Evolutionary conservation across 2,113 vertebrate genomes (phyloP).

Genomic region (Neolamprologus hecqui): DNA sequence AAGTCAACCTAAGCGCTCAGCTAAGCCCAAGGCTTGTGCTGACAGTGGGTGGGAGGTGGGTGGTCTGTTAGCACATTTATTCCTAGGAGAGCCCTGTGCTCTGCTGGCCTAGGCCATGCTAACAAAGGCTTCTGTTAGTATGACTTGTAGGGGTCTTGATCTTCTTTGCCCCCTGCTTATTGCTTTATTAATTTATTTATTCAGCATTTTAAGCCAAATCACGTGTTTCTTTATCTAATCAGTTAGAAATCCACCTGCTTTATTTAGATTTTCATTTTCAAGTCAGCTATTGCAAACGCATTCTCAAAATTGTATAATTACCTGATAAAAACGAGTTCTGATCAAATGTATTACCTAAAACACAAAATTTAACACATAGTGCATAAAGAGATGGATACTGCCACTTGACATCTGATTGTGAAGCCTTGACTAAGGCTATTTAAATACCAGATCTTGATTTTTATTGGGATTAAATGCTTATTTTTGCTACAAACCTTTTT

Average conservation of each 20-base stretch:
- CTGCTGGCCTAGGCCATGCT: slow-evolving; percentile 3
- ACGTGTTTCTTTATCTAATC: not conserved
- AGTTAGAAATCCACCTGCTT: not conserved
- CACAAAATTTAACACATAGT: not conserved
- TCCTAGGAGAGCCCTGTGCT: slow-evolving; percentile 33
- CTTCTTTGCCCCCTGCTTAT: not conserved
- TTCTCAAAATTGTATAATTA: not conserved
- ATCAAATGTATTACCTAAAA: not conserved
- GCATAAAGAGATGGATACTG: too few species aligned
- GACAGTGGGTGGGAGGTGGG: slow-evolving; percentile 54
- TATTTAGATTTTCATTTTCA: not conserved
- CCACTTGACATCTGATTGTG: not conserved
- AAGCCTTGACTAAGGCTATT: not conserved
- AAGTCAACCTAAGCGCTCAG: slow-evolving; percentile 30
- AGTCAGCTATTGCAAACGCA: not conserved
- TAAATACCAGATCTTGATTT: not conserved
- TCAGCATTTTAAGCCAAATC: not conserved
- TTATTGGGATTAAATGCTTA: not conserved
- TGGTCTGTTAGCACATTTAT: slow-evolving; percentile 59
- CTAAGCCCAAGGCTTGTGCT: slow-evolving; percentile 44
- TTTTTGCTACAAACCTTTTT: not conserved
- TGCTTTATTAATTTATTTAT: not conserved
- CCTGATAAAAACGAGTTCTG: not conserved
- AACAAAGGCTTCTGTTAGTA: slow-evolving; percentile 36
- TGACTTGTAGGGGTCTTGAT: not conserved